A percentile compares a stretch with the other conserved stretches of the same genome.
Evolutionary conservation across 2,113 vertebrate species (phyloP).

Genomic region (Carassius carassius): DNA sequence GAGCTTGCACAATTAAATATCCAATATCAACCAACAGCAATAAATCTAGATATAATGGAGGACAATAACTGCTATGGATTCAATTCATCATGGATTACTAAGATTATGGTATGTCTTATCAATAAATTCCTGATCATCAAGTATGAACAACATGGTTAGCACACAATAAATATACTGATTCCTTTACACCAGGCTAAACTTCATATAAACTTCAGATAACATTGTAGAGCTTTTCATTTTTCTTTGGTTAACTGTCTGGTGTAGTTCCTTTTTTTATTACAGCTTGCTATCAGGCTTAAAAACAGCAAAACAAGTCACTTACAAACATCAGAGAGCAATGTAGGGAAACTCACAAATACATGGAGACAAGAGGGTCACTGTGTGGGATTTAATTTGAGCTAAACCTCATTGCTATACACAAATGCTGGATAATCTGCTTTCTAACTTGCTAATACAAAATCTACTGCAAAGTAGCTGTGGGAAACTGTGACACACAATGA

Average conservation of each 20-base stretch:
- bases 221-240: constrained; percentile 3
- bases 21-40: background rate
- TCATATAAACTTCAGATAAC: background rate
- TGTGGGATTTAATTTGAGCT: constrained; percentile 56
- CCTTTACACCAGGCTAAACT: background rate
- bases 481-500: constrained; percentile 61
- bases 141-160: background rate
- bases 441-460: constrained; percentile 71
- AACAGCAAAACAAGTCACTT: background rate
- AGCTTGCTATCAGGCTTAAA: constrained; percentile 3
- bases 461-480: constrained; percentile 71
- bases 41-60: background rate
- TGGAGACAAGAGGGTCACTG: constrained; percentile 50
- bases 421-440: constrained; percentile 73
- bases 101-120: background rate
- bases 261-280: constrained; percentile 4
- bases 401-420: constrained; percentile 61
- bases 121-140: too few relatives aligned
- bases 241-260: background rate
- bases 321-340: constrained; percentile 10
- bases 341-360: constrained; percentile 44
- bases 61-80: background rate
- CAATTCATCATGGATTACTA: background rate
- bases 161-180: background rate
- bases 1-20: background rate